These are phyloP conservation scores for Apotomis turbidana DNA, from an alignment of 2,888 invertebrate genomes.

Conservation along the genomic window DNA sequence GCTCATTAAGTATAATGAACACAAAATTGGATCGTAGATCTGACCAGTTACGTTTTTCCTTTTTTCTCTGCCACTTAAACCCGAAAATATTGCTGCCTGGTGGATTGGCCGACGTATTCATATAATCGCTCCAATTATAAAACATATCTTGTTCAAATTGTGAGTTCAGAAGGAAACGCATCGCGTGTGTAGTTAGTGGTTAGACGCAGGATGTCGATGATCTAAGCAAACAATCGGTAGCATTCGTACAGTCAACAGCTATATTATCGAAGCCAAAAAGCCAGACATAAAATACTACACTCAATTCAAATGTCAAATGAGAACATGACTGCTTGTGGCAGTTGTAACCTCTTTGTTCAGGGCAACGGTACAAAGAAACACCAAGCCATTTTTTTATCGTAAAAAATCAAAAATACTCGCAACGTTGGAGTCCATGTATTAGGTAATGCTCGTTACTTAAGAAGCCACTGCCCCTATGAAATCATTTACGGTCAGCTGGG, in stretches of 20 bases:
- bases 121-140: conserved; percentile 20
- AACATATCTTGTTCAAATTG: conserved; percentile 6
- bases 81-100: conserved; percentile 5
- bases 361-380: conserved; percentile 11
- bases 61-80: not conserved
- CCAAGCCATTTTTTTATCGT: conserved; percentile 24
- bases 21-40: not conserved
- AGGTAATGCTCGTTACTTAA: conserved; percentile 65
- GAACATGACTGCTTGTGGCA: not conserved
- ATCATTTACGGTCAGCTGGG: conserved; percentile 78
- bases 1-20: conserved; percentile 2
- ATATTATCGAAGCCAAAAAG: not conserved
- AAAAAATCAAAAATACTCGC: conserved; percentile 31
- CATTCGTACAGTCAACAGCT: conserved; percentile 9
- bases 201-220: conserved; percentile 51
- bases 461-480: conserved; percentile 77
- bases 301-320: not conserved
- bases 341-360: conserved; percentile 1
- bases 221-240: conserved; percentile 45
- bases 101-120: conserved; percentile 1
- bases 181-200: conserved; percentile 48
- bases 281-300: not conserved
- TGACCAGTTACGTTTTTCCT: not conserved
- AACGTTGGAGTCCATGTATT: conserved; percentile 54
- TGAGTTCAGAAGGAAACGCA: conserved; percentile 26